Evolutionary conservation across 2,888 invertebrate species (phyloP).

Genomic region (Microctonus aethiopoides): DNA sequence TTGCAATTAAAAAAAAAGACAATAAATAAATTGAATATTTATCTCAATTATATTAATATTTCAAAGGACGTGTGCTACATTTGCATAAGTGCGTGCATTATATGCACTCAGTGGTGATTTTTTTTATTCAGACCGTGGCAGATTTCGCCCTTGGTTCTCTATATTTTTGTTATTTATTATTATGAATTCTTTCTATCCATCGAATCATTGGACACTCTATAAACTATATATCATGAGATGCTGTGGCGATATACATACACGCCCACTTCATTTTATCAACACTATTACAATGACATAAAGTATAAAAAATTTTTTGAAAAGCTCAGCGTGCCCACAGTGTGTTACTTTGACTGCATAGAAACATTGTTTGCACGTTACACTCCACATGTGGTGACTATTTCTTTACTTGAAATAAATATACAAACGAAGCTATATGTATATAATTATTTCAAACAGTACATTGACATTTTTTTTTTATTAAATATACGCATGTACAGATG

Average conservation of each 20-base stretch:
- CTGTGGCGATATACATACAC: not conserved
- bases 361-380: constrained; percentile 34
- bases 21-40: too few relatives aligned
- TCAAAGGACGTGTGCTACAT: too few relatives aligned
- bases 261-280: not conserved
- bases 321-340: constrained; percentile 49
- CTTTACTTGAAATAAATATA: constrained; percentile 35
- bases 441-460: constrained; percentile 1
- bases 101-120: not conserved
- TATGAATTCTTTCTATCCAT: not conserved
- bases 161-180: not conserved
- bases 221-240: not conserved
- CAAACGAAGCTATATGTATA: not conserved
- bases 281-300: constrained; percentile 31
- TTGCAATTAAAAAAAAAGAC: too few relatives aligned
- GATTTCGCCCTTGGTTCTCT: not conserved
- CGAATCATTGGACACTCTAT: not conserved
- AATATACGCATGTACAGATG: too few relatives aligned
- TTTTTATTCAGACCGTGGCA: not conserved
- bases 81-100: too few relatives aligned
- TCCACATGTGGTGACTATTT: constrained; percentile 28
- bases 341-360: constrained; percentile 40
- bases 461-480: too few relatives aligned
- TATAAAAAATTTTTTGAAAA: constrained; percentile 42
- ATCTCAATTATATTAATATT: too few relatives aligned